Percentiles rank a stretch among this genome's conserved stretches.
Conservation (phyloP, 2,888 invertebrate genomes). For the Aphodius granarius region DNA sequence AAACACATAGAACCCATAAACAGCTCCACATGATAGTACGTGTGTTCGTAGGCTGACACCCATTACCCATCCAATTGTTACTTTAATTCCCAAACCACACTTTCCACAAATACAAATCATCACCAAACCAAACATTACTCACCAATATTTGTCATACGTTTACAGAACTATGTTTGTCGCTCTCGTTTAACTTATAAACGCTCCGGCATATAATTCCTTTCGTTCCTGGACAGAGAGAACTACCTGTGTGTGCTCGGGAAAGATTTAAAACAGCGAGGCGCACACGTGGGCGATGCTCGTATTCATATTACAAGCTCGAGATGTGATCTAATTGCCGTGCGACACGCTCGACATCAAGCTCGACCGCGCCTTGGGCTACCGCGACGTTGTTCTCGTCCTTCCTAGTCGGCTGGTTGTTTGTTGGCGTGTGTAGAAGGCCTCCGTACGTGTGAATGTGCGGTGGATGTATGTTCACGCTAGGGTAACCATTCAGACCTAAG, state of each 20-base stretch:
- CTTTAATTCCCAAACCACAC: background rate
- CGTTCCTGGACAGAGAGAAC: background rate
- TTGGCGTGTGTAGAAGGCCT: slow-evolving; percentile 10
- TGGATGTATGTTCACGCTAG: slow-evolving; percentile 9
- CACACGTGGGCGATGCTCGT: slow-evolving; percentile 40
- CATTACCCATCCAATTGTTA: background rate
- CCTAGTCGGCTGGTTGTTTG: slow-evolving; percentile 25
- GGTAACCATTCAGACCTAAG: slow-evolving; percentile 4
- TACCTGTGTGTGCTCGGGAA: background rate
- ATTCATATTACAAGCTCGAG: slow-evolving; percentile 40
- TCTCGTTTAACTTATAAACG: background rate
- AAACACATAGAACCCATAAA: background rate
- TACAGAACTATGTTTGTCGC: background rate
- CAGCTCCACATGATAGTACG: background rate
- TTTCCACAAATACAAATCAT: background rate
- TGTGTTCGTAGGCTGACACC: background rate
- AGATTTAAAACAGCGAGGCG: slow-evolving; percentile 4
- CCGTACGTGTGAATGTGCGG: slow-evolving; percentile 6
- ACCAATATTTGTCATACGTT: background rate
- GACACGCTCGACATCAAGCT: slow-evolving; percentile 41
- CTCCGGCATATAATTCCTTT: background rate
- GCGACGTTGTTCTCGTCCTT: slow-evolving; percentile 16
- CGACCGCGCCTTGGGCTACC: slow-evolving; percentile 31
- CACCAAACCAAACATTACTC: background rate
- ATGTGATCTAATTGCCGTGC: slow-evolving; percentile 45